Evolutionary conservation across 2,797 vertebrate genomes (phyloP).

Genomic region (Acipenser ruthenus): DNA sequence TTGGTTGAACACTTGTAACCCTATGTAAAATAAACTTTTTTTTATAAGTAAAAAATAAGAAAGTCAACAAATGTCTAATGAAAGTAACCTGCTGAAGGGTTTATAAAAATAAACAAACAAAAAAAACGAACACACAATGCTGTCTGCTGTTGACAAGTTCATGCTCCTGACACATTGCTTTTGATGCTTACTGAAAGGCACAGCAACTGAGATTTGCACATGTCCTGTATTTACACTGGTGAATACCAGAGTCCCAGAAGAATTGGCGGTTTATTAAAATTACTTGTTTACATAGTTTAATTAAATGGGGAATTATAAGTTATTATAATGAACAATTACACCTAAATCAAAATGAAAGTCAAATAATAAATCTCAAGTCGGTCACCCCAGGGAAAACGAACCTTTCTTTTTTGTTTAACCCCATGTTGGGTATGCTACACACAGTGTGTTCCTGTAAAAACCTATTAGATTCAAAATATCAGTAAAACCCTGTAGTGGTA

Average conservation of each 20-base stretch:
- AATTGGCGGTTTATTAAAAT: background rate
- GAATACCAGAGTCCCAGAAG: background rate
- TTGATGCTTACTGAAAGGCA: background rate
- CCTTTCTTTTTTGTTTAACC: background rate
- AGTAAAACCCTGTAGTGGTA: too few species aligned
- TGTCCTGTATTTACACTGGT: constrained; percentile 1
- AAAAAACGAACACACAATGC: background rate
- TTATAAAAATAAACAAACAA: background rate
- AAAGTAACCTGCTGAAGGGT: background rate
- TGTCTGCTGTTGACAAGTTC: background rate
- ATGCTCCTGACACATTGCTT: background rate
- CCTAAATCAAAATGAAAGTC: background rate
- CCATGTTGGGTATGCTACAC: background rate
- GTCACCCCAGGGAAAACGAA: background rate
- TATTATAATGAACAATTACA: background rate
- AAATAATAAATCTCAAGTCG: background rate
- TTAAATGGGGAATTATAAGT: constrained; percentile 1
- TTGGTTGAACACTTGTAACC: too few species aligned
- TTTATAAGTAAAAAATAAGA: too few species aligned
- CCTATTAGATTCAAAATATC: background rate
- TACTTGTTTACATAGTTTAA: constrained; percentile 1
- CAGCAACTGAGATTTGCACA: background rate
- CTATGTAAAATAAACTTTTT: too few species aligned
- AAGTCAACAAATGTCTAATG: too few species aligned
- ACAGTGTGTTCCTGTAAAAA: background rate